Conservation (phyloP, 2,113 vertebrate genomes). For the Scatophagus argus region DNA sequence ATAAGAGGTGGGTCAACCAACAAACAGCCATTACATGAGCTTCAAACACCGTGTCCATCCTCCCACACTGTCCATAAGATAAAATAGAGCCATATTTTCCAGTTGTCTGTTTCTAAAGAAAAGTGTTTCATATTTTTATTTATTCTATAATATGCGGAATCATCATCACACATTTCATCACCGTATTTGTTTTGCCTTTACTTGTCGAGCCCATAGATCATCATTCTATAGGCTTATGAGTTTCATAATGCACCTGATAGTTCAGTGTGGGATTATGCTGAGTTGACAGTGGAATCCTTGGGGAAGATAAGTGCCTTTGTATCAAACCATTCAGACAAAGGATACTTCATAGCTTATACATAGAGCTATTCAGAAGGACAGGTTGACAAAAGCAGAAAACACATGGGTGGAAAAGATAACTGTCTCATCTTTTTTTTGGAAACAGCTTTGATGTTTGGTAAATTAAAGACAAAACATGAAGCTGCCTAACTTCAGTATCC, state of each 20-base stretch:
- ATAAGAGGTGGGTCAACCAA: not conserved
- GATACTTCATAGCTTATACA: slow-evolving; percentile 22
- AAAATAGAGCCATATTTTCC: not conserved
- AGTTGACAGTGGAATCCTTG: slow-evolving; percentile 53
- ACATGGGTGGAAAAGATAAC: not conserved
- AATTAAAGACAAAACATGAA: slow-evolving; percentile 2
- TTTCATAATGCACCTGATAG: slow-evolving; percentile 49
- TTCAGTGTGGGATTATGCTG: slow-evolving; percentile 59
- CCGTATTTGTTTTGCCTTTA: slow-evolving; percentile 46
- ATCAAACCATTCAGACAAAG: slow-evolving; percentile 45
- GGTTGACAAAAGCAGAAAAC: slow-evolving; percentile 2
- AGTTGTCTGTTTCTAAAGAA: not conserved
- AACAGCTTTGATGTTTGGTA: not conserved
- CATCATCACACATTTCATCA: slow-evolving; percentile 26
- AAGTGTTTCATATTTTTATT: slow-evolving; percentile 10
- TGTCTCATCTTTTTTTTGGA: not conserved
- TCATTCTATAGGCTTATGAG: slow-evolving; percentile 33
- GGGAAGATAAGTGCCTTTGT: slow-evolving; percentile 54
- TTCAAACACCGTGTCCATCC: not conserved
- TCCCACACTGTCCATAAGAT: not conserved
- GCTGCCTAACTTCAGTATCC: not conserved
- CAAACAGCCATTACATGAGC: not conserved
- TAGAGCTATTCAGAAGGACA: slow-evolving; percentile 4
- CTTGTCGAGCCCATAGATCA: slow-evolving; percentile 48
- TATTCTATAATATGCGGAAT: slow-evolving; percentile 14